Conservation (phyloP, 1,140 invertebrate genomes). For the Coptotermes formosanus region DNA sequence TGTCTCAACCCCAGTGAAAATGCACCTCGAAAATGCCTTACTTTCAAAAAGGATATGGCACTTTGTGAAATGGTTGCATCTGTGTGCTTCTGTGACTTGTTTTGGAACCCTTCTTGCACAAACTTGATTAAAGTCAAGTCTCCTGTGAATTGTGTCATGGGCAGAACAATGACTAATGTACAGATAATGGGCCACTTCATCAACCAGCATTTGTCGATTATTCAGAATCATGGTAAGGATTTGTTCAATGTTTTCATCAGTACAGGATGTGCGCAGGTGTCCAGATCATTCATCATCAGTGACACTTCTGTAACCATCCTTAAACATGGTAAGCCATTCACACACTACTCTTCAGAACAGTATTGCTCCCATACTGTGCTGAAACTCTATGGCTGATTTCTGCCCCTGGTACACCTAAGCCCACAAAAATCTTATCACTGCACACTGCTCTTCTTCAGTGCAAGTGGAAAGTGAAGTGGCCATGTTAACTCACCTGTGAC, state of each 20-base stretch:
- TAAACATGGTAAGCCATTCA: constrained; percentile 1
- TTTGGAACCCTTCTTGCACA: constrained; percentile 21
- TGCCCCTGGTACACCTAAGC: neutral
- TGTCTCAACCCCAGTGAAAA: neutral
- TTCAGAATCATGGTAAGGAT: neutral
- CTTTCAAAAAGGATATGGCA: neutral
- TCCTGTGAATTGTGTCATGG: neutral
- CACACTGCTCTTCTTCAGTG: neutral
- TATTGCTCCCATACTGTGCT: constrained; percentile 26
- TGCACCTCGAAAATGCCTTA: neutral
- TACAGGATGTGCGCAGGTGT: neutral
- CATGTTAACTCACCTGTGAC: neutral
- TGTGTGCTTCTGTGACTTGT: neutral
- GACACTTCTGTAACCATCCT: constrained; percentile 13
- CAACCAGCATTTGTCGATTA: neutral
- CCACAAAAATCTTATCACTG: constrained; percentile 1
- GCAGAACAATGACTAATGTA: constrained; percentile 21
- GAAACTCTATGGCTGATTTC: neutral
- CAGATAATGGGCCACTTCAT: constrained; percentile 25
- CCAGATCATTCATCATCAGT: neutral
- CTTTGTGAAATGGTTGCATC: neutral
- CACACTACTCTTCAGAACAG: constrained; percentile 20
- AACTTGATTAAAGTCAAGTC: neutral
- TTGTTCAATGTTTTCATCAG: neutral
- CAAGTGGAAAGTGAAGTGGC: neutral